Evolutionary conservation across 2,888 invertebrate species (phyloP).

Genomic region (Ditula angustiorana): DNA sequence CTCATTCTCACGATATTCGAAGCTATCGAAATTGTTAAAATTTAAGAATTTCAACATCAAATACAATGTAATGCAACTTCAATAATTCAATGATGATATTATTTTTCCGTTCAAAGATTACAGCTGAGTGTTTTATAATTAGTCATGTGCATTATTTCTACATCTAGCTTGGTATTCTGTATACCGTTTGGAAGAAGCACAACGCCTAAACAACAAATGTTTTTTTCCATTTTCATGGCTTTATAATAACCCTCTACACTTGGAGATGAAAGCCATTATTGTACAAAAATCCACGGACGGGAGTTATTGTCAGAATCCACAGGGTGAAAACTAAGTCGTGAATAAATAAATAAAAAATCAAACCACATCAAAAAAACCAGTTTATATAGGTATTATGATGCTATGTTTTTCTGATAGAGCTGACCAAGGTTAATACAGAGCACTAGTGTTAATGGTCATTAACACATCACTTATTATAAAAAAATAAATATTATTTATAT

Average conservation of each 20-base stretch:
- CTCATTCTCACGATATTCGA: neutral
- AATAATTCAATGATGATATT: constrained; percentile 16
- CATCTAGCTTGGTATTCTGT: constrained; percentile 36
- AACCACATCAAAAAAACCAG: too few species aligned
- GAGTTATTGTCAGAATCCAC: neutral
- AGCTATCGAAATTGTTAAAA: constrained; percentile 7
- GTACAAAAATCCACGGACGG: neutral
- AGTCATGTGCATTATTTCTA: constrained; percentile 38
- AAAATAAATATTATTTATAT: too few species aligned
- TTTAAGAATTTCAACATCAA: constrained; percentile 25
- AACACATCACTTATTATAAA: too few species aligned
- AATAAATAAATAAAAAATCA: too few species aligned
- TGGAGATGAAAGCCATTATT: neutral
- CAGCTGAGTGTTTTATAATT: constrained; percentile 29
- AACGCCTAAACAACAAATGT: neutral
- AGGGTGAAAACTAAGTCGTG: too few species aligned
- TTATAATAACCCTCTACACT: too few species aligned
- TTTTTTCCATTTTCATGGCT: neutral
- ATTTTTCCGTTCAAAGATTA: constrained; percentile 10
- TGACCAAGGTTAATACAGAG: too few species aligned
- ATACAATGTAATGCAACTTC: constrained; percentile 28
- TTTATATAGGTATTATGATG: too few species aligned
- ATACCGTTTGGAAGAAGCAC: constrained; percentile 7
- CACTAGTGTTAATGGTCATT: too few species aligned
- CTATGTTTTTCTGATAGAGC: too few species aligned